Percentiles rank a stretch among this genome's conserved stretches.
These are phyloP conservation scores for Clunio marinus DNA, from an alignment of 2,888 invertebrate genomes.

Conservation along the genomic window DNA sequence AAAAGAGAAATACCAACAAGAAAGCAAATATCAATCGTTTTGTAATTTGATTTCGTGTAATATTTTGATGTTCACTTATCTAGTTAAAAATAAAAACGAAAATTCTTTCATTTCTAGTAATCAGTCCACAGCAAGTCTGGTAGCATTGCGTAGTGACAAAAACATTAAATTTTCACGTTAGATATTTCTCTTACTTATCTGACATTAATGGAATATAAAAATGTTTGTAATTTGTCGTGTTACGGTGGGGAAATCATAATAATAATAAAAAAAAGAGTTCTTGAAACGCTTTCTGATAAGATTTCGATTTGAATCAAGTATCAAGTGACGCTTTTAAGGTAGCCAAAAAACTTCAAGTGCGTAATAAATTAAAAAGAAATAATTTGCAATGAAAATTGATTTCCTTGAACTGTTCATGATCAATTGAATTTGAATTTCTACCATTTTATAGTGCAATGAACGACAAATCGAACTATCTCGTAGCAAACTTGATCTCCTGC, in stretches of 20 bases:
- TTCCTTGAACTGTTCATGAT: slow-evolving; percentile 20
- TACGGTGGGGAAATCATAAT: slow-evolving; percentile 29
- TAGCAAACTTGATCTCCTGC: slow-evolving; percentile 21
- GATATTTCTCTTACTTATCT: neutral
- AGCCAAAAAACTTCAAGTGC: slow-evolving; percentile 30
- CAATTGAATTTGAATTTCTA: neutral
- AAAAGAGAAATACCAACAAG: no score
- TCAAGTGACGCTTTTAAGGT: slow-evolving; percentile 1
- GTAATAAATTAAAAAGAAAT: slow-evolving; percentile 37
- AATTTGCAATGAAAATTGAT: slow-evolving; percentile 37
- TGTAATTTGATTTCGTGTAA: slow-evolving; percentile 1
- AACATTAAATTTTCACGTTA: neutral
- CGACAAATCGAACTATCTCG: neutral
- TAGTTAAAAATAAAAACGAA: no score
- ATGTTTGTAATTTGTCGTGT: slow-evolving; percentile 13
- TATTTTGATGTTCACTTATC: no score
- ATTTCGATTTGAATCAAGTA: neutral
- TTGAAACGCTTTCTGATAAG: slow-evolving; percentile 22
- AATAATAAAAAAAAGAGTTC: neutral
- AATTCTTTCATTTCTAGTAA: neutral
- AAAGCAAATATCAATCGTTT: neutral
- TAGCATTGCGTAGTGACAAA: neutral
- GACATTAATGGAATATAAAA: slow-evolving; percentile 20
- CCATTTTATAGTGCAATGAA: neutral
- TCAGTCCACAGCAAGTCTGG: slow-evolving; percentile 1